Evolutionary conservation across 2,113 vertebrate species (phyloP), one percentile per base, ranked within the genome.

Genomic region (Sander lucioperca): DNA sequence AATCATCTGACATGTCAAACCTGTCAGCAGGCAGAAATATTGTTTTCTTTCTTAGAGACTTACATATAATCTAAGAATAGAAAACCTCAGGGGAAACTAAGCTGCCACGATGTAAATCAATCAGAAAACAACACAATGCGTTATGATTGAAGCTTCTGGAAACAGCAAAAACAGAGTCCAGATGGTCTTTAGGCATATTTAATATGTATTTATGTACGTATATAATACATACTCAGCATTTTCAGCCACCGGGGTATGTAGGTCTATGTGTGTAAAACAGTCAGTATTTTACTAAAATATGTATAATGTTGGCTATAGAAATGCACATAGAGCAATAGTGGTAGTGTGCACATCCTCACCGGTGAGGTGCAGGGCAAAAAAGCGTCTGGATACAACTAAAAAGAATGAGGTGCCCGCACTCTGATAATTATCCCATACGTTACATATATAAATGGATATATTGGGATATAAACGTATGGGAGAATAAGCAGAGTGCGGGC

Each of bases 1-100:
- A 79, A 73, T 74, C 67, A 53, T 65, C 59, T 3, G n/a, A 27
- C 53, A 57, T 23, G 79, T 82, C 85, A 80, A 65, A 71, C 43
- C 25, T 66, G 58, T 84, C 50, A 64, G 50, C 50, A 64, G 50
- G 53, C 25, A 23, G 19, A 71, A 33, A 30, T 16, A 30, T 7
- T 56, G 27, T 76, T 76, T 43, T 58, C 21, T 47, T 25, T 48
- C 50, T 61, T 64, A 65, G 65, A 71, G 23, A 30, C 33, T 63
- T 14, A 36, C 19, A 50, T 21, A 59, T 10, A 23, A 25, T 64
- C 65, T 9, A 45, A 62, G 23, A 73, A 74, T 68, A 70, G 63
- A 50, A 48, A 23, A 6, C 21, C 25, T 19, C 39, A 2, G 19
- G 39, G 47, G 21, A 11, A 43, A 67, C 57, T 13, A 8, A 21